Evolutionary conservation across 2,113 vertebrate species (phyloP).

Genomic region (Phylloscopus whistleri): DNA sequence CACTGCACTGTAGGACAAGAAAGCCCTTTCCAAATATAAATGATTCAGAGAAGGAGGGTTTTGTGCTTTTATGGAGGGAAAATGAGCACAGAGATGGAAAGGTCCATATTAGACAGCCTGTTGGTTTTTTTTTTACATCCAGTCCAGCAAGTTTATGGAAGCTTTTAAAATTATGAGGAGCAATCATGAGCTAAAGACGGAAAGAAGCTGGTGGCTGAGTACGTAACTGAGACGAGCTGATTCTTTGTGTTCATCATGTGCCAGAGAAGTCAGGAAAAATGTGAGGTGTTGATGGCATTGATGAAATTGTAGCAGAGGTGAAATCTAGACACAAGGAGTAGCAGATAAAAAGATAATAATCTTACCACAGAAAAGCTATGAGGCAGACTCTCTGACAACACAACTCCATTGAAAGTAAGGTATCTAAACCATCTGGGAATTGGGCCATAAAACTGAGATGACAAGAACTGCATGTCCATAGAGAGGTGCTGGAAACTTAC

Average conservation of each 20-base stretch:
- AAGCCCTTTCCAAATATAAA: background rate
- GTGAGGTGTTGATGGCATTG: background rate
- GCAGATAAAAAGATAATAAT: conserved; percentile 23
- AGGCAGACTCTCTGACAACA: background rate
- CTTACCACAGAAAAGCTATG: background rate
- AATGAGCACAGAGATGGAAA: background rate
- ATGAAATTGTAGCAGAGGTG: background rate
- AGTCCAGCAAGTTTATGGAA: background rate
- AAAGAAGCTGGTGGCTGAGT: background rate
- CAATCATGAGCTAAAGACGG: background rate
- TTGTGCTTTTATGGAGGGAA: background rate
- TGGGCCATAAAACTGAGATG: background rate
- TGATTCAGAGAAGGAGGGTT: background rate
- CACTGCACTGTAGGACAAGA: background rate
- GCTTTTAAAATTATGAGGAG: conserved; percentile 35
- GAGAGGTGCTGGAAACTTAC: conserved; percentile 19
- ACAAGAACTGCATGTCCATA: background rate
- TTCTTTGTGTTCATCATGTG: background rate
- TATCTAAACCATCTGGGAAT: background rate
- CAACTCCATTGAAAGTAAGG: background rate
- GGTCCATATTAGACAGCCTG: background rate
- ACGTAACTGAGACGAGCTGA: background rate
- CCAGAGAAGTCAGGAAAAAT: background rate
- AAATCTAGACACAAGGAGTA: background rate
- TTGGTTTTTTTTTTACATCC: background rate